Evolutionary conservation across 1,140 invertebrate species (phyloP), one percentile per base, ranked within the genome.

Genomic region (Ostrea denselamellosa): DNA sequence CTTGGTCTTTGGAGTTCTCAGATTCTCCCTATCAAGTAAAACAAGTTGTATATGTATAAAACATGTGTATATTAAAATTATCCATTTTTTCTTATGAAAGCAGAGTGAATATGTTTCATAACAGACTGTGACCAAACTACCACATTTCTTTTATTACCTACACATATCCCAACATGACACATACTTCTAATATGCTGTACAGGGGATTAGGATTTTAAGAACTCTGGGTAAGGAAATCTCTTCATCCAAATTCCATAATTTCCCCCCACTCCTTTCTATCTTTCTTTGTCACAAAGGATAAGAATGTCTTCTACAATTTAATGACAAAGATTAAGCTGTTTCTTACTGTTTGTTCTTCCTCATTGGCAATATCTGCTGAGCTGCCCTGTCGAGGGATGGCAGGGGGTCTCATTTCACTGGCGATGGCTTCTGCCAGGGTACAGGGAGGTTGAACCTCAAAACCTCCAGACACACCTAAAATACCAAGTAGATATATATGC

Each of bases 351-450:
- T 77, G 52, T n/a, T 91, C 92, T 53, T 92, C 92, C 34, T 92
- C 90, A 44, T 85, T 84, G 3, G 87, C 88, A 9, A 92, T 83
- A 52, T 93, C 91, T 56, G 90, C 90, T 22, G 91, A 87, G 85
- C 91, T 92, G 84, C 90, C 91, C 56, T 92, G 91, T 85, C 89
- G 86, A 19, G 88, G 89, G 52, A 91, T 87, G 53, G 85, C 91
- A 22, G 87, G 83, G 51, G 89, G 87, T 12, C 88, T 90, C 58
- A 77, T 90, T 17, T 92, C 91, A 84, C 62, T 88, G 2, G 90
- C 90, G n/a, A 91, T 91, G 54, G 90, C 91, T 83, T 94, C 93
- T 25, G 92, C 91, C 51, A 94, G 85, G 0, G 91, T 92, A 82
- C 92, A 92, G 14, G 93, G 86, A 17, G 87, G 86, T 83, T 89